A percentile compares a stretch with the other conserved stretches of the same genome.
phyloP scores from a whole-genome alignment of 2,888 invertebrate genomes.

The Macrophya annulata region DNA sequence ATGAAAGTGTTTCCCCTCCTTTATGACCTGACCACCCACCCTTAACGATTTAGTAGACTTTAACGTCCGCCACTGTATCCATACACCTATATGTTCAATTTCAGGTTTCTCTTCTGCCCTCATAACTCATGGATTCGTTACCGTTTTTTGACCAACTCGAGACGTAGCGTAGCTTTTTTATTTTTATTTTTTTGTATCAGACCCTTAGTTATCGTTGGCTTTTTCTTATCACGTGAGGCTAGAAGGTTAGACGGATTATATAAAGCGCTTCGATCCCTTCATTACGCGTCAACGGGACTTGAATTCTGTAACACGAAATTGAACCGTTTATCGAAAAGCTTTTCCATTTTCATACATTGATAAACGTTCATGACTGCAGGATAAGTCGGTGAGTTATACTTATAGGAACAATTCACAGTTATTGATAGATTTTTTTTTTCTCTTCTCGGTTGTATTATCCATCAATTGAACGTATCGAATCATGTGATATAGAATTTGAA shows the following conservation, averaged over 20 bases:
- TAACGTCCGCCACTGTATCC: slow-evolving; percentile 12
- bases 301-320: background rate
- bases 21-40: slow-evolving; percentile 44
- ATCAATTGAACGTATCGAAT: slow-evolving; percentile 6
- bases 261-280: background rate
- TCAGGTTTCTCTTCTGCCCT: background rate
- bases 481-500: slow-evolving; percentile 17
- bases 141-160: background rate
- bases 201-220: background rate
- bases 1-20: slow-evolving; percentile 58
- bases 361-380: background rate
- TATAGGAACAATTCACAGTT: background rate
- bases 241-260: slow-evolving; percentile 17
- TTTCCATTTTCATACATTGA: slow-evolving; percentile 3
- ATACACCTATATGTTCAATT: slow-evolving; percentile 26
- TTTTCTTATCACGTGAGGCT: background rate
- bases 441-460: background rate
- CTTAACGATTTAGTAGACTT: slow-evolving; percentile 46
- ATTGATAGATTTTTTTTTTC: background rate
- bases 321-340: background rate
- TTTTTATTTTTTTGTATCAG: background rate
- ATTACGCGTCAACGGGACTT: background rate
- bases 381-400: slow-evolving; percentile 22
- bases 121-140: slow-evolving; percentile 19
- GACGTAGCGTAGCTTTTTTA: background rate